These are phyloP conservation scores for Silurus aristotelis DNA, from an alignment of 2,797 vertebrate genomes.

Conservation along the genomic window DNA sequence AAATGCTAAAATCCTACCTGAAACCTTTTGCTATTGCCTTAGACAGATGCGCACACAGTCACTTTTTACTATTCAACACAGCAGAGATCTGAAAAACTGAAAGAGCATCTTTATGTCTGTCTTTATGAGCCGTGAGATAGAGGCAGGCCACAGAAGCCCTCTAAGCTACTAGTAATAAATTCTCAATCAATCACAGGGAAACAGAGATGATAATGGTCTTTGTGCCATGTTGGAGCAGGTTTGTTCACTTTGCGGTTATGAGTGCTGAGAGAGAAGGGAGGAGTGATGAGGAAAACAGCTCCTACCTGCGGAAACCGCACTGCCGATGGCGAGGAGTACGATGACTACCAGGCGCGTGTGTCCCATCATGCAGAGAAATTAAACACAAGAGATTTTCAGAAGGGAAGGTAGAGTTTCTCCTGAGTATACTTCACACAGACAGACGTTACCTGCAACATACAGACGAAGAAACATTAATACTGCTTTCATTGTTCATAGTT, in stretches of 20 bases:
- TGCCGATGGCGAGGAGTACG: conserved; percentile 66
- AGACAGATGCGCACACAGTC: background rate
- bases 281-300: conserved; percentile 31
- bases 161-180: conserved; percentile 32
- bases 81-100: background rate
- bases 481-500: background rate
- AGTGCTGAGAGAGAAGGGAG: conserved; percentile 1
- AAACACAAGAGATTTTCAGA: conserved; percentile 21
- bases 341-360: conserved; percentile 48
- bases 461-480: conserved; percentile 49
- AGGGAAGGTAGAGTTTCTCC: conserved; percentile 13
- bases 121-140: conserved; percentile 24
- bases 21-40: background rate
- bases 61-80: conserved; percentile 1
- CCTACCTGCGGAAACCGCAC: conserved; percentile 72
- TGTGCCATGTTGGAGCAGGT: conserved; percentile 27
- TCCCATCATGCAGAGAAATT: conserved; percentile 59
- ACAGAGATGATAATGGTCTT: conserved; percentile 28
- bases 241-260: conserved; percentile 25
- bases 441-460: conserved; percentile 34
- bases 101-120: conserved; percentile 28
- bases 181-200: conserved; percentile 5
- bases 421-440: conserved; percentile 16
- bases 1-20: conserved; percentile 8
- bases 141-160: background rate